These are phyloP conservation scores for Megalurothrips usitatus DNA, from an alignment of 2,888 invertebrate genomes.

Conservation along the genomic window DNA sequence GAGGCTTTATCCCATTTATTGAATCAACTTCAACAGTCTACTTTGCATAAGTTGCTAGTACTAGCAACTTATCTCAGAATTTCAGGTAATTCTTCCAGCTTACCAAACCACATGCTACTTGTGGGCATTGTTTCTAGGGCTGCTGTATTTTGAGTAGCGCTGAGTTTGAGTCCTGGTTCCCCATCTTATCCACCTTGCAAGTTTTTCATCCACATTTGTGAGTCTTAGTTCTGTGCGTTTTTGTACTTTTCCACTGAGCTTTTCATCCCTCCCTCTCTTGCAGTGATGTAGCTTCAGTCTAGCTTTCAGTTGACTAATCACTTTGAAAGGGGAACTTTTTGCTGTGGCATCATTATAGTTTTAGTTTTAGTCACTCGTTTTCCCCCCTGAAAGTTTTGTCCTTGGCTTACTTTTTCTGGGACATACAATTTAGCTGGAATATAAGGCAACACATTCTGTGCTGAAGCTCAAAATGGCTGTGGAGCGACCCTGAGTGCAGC, in stretches of 20 bases:
- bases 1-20: no score
- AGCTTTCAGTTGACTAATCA: constrained; percentile 1
- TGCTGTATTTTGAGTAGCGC: constrained; percentile 19
- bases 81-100: constrained; percentile 13
- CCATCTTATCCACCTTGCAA: constrained; percentile 19
- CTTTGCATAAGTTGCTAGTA: no score
- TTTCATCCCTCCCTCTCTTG: not conserved
- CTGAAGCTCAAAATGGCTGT: not conserved
- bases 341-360: not conserved
- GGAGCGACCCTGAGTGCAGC: no score
- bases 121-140: constrained; percentile 24
- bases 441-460: not conserved
- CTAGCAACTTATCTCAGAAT: not conserved
- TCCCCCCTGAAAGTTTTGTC: no score
- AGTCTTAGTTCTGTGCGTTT: constrained; percentile 25
- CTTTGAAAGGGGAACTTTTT: not conserved
- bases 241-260: not conserved
- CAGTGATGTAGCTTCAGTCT: not conserved
- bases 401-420: not conserved
- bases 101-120: constrained; percentile 20
- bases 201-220: constrained; percentile 23
- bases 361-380: no score
- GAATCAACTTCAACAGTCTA: no score
- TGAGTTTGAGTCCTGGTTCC: constrained; percentile 11
- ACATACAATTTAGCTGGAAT: not conserved